Evolutionary conservation across 2,888 invertebrate genomes (phyloP).

Genomic region (Stenchaetothrips biformis): DNA sequence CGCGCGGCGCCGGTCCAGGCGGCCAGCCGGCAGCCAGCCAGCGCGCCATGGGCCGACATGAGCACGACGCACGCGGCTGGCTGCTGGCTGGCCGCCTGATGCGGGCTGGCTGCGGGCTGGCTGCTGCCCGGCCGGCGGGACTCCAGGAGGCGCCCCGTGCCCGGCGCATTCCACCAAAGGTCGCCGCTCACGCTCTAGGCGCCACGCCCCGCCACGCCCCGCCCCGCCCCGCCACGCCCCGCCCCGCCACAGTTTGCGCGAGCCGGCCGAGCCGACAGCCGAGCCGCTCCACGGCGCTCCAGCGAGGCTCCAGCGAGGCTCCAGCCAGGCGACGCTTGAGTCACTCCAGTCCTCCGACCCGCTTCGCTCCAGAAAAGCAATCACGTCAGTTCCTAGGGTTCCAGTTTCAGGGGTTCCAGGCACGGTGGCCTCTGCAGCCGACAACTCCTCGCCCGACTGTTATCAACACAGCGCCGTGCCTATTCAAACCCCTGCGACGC

Average conservation of each 20-base stretch:
- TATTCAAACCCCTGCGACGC: background rate
- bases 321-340: no score
- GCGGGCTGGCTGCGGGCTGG: background rate
- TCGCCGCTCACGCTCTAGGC: constrained; percentile 4
- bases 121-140: background rate
- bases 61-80: background rate
- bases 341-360: no score
- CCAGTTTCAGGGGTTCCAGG: no score
- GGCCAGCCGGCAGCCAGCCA: background rate
- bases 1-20: background rate
- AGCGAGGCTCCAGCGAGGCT: no score
- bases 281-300: no score
- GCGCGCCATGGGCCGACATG: background rate
- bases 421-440: no score
- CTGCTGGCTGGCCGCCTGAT: no score
- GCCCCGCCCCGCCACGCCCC: background rate
- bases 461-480: background rate
- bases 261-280: no score
- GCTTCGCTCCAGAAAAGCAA: no score
- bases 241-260: background rate
- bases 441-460: no score
- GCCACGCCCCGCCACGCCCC: background rate
- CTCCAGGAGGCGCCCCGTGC: background rate
- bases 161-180: background rate
- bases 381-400: no score